Evolutionary conservation across 2,113 vertebrate species (phyloP), one percentile per base, ranked within the genome.

Genomic region (Egretta garzetta): DNA sequence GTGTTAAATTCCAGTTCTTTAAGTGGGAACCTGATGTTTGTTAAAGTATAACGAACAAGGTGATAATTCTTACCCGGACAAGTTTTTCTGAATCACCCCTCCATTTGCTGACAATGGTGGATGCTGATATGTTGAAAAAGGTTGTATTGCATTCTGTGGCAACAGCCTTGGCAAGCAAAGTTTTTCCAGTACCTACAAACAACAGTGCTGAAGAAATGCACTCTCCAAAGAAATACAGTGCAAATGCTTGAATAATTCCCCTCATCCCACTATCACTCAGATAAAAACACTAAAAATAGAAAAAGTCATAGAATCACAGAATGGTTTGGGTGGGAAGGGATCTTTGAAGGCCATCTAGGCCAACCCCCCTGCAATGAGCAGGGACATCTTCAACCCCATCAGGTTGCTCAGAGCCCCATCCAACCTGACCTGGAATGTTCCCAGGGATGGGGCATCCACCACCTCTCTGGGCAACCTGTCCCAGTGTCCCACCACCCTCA

Each of bases 71-170:
- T 98, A 99, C 99, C 99, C 99, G 97, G 87, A 99, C 99, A 60
- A 99, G 99, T 87, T 99, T 99, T 97, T 99, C 99, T 6, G 99
- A 99, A 96, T 99, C 99, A 37, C 99, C 99, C 58, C 99, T 99
- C 99, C 99, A 99, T 91, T 99, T 99, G 98, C 99, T 99, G 97
- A 99, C 99, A 56, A 99, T 99, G 95, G 99, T 99, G 73, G 99
- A 99, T 21, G 99, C 99, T 7, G 99, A 99, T 94, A 99, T 99
- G 97, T 99, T 99, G 96, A 99, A 99, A 98, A 99, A 99, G 4
- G 99, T 99, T 6, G 99, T 99, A 41, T 98, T 99, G 93, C 99
- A 99, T 94, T 99, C 99, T 3, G 99, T 99, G 68, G 99, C 99
- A 81, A 99, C 99, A 13, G 99, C 99, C 97, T 99, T 99, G 66